A percentile compares a stretch with the other conserved stretches of the same genome.
phyloP scores from a whole-genome alignment of 2,113 vertebrate species.

The Gambusia holbrooki region DNA sequence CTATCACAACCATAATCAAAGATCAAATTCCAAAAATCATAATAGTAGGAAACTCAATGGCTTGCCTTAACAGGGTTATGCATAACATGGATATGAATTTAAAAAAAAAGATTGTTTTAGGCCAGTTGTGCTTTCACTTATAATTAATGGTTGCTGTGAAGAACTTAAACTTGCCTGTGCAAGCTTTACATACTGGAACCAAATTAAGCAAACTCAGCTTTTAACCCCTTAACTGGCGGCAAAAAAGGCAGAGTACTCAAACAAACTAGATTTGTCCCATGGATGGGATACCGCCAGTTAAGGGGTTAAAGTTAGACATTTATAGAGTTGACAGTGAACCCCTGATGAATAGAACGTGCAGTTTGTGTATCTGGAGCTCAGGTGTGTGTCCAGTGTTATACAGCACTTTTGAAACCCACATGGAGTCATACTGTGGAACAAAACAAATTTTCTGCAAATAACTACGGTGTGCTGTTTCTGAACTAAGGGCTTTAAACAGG shows the following conservation, averaged over 20 bases:
- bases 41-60: slow-evolving; percentile 20
- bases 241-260: too few species aligned
- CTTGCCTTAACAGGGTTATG: slow-evolving; percentile 35
- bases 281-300: too few species aligned
- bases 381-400: background rate
- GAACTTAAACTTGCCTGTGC: background rate
- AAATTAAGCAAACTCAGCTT: background rate
- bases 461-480: background rate
- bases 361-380: background rate
- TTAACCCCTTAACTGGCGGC: too few species aligned
- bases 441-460: background rate
- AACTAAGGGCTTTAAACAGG: background rate
- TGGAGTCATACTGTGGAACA: background rate
- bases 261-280: too few species aligned
- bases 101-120: slow-evolving; percentile 19
- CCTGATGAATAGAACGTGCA: background rate
- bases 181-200: background rate
- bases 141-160: slow-evolving; percentile 18
- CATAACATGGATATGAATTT: slow-evolving; percentile 10
- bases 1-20: slow-evolving; percentile 49
- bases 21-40: slow-evolving; percentile 42
- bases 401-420: background rate
- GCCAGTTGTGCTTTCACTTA: slow-evolving; percentile 16
- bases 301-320: background rate
- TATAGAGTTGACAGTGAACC: background rate